Conservation (phyloP, 2,888 invertebrate genomes). For the Tenodera sinensis region DNA sequence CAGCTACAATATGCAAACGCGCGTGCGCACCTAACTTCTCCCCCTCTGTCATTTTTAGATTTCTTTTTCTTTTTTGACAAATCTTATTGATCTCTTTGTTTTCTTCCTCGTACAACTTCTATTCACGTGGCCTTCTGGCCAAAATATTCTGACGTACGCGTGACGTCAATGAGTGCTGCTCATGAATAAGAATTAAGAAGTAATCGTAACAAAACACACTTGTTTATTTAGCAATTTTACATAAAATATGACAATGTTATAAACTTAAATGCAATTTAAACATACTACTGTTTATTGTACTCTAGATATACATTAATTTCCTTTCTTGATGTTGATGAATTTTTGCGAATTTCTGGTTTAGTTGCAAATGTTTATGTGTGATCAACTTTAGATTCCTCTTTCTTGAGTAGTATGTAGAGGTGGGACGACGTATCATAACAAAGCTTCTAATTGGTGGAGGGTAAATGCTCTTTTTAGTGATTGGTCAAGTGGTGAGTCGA, state of each 20-base stretch:
- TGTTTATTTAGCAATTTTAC: background rate
- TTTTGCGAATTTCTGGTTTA: background rate
- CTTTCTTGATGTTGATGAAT: background rate
- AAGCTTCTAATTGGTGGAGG: slow-evolving; percentile 30
- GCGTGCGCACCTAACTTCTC: background rate
- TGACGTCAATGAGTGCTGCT: background rate
- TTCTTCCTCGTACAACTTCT: background rate
- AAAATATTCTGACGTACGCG: slow-evolving; percentile 1
- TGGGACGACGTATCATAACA: slow-evolving; percentile 33
- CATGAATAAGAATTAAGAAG: background rate
- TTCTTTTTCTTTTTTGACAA: background rate
- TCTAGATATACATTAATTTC: background rate
- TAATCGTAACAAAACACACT: background rate
- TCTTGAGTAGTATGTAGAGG: slow-evolving; percentile 24
- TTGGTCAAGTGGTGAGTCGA: slow-evolving; percentile 30
- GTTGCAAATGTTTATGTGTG: background rate
- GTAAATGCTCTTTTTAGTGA: slow-evolving; percentile 18
- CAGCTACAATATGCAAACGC: background rate
- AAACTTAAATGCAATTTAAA: background rate
- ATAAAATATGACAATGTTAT: background rate
- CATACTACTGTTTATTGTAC: background rate
- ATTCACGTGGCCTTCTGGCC: slow-evolving; percentile 8
- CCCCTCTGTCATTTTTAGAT: background rate
- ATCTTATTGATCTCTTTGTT: background rate
- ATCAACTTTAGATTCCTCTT: slow-evolving; percentile 18